phyloP scores from a whole-genome alignment of 2,797 vertebrate species.

The Philypnodon macrostomus region DNA sequence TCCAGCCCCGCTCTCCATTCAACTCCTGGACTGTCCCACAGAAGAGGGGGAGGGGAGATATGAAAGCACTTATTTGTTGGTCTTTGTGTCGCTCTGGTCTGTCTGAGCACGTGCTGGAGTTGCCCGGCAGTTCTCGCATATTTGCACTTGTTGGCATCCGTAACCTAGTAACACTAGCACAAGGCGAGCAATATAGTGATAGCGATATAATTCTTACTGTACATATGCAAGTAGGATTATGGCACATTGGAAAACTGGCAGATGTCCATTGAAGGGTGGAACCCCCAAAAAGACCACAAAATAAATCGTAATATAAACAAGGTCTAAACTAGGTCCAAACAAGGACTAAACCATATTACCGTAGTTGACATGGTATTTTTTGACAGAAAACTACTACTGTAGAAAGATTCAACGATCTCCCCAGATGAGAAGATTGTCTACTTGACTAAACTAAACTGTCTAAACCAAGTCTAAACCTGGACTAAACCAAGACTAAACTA shows the following conservation, averaged over 20 bases:
- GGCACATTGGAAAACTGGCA: conserved; percentile 13
- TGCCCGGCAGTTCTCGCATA: conserved; percentile 63
- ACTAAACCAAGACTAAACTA: too few species aligned
- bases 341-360: too few species aligned
- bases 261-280: too few species aligned
- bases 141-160: conserved; percentile 54
- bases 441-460: too few species aligned
- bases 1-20: conserved; percentile 55
- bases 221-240: conserved; percentile 32
- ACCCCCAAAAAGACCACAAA: too few species aligned
- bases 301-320: too few species aligned
- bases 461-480: too few species aligned
- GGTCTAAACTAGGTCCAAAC: too few species aligned
- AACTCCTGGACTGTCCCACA: conserved; percentile 57
- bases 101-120: conserved; percentile 56
- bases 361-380: too few species aligned
- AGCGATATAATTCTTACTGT: conserved; percentile 57
- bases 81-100: conserved; percentile 59
- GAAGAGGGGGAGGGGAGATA: conserved; percentile 62
- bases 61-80: conserved; percentile 76
- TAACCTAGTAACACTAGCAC: conserved; percentile 72
- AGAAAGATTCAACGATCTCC: too few species aligned
- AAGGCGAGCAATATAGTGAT: conserved; percentile 44
- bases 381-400: too few species aligned
- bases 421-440: too few species aligned